Evolutionary conservation across 2,113 vertebrate species (phyloP).

Genomic region (Pardalotus punctatus): DNA sequence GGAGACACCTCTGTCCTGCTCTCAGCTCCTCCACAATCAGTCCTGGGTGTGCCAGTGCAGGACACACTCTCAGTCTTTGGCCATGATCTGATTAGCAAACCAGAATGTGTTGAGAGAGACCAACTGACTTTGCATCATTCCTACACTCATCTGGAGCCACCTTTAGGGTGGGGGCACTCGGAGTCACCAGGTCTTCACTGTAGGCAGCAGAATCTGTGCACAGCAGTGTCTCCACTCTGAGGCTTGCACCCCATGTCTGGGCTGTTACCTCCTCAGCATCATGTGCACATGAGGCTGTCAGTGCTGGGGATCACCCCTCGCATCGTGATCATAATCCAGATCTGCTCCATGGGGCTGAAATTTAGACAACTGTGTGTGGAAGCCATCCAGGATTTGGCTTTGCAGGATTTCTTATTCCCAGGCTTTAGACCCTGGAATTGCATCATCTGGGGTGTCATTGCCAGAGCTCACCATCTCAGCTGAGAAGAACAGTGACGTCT

Average conservation of each 20-base stretch:
- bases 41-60: not conserved
- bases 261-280: not conserved
- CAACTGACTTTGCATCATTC: not conserved
- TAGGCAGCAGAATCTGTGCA: not conserved
- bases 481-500: fast-evolving
- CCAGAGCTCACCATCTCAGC: not conserved
- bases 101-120: not conserved
- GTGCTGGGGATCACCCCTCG: not conserved
- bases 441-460: not conserved
- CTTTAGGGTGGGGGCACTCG: fast-evolving
- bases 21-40: not conserved
- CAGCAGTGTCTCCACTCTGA: not conserved
- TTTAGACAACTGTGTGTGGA: fast-evolving
- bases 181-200: not conserved
- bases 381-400: not conserved
- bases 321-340: too few relatives aligned
- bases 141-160: not conserved
- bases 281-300: fast-evolving
- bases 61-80: not conserved
- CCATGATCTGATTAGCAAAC: not conserved
- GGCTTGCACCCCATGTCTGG: fast-evolving
- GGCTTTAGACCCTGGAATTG: not conserved
- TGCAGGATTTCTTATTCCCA: not conserved
- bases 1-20: not conserved
- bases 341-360: not conserved